Conservation (phyloP, 1,140 invertebrate species). For the Hyposmocoma kahamanoa region DNA sequence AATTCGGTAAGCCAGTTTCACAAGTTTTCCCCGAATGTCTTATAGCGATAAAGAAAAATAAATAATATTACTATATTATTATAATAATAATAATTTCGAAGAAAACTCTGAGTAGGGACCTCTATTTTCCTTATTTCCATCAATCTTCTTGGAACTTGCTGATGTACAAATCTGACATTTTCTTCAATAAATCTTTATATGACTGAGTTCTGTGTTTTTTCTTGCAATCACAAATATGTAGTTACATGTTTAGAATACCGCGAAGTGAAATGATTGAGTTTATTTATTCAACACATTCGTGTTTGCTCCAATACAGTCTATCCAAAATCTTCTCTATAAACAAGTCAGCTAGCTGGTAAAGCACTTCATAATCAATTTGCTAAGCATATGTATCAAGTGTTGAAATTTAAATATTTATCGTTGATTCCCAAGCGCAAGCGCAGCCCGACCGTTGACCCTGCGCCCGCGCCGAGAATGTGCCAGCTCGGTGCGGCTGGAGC, state of each 20-base stretch:
- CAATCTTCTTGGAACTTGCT: too few species aligned
- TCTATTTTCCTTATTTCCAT: too few species aligned
- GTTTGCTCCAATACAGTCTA: slow-evolving; percentile 9
- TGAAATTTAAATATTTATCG: slow-evolving; percentile 72
- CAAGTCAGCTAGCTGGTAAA: slow-evolving; percentile 32
- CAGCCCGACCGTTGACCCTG: slow-evolving; percentile 64
- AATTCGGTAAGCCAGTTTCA: too few species aligned
- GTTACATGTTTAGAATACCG: background rate
- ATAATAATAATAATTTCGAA: too few species aligned
- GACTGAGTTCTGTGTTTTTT: background rate
- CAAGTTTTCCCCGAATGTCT: too few species aligned
- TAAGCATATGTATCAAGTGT: slow-evolving; percentile 70
- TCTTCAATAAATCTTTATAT: too few species aligned
- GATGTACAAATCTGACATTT: too few species aligned
- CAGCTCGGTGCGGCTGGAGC: slow-evolving; percentile 39
- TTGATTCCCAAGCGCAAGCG: slow-evolving; percentile 57
- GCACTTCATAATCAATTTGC: slow-evolving; percentile 63
- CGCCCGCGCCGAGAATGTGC: slow-evolving; percentile 24
- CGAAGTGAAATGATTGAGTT: background rate
- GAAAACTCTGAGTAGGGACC: too few species aligned
- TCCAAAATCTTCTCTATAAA: slow-evolving; percentile 45
- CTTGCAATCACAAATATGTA: background rate
- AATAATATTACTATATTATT: too few species aligned
- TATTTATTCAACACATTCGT: background rate
- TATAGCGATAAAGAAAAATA: too few species aligned